These are phyloP conservation scores for Epizoanthus rinbou DNA, from an alignment of 92 coral and sea anemone species.

Conservation along the genomic window DNA sequence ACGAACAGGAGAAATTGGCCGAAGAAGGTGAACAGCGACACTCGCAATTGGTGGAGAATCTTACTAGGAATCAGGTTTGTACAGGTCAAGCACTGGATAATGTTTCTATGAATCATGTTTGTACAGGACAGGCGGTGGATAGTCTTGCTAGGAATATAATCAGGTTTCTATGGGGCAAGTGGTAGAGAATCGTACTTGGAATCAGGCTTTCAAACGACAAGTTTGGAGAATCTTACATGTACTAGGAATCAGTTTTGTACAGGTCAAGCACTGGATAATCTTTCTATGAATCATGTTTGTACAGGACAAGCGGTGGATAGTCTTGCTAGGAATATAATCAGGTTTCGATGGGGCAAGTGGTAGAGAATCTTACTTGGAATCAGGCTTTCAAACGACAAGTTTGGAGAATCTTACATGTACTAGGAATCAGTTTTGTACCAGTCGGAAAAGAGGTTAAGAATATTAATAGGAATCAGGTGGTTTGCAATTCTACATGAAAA, in stretches of 20 bases:
- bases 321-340: neutral
- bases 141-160: neutral
- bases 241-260: too few species aligned
- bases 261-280: conserved; percentile 10
- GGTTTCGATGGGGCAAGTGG: too few species aligned
- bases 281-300: conserved; percentile 72
- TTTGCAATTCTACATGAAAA: too few species aligned
- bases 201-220: too few species aligned
- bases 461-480: too few species aligned
- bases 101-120: conserved; percentile 72
- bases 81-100: neutral
- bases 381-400: too few species aligned
- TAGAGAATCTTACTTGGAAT: too few species aligned
- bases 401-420: too few species aligned
- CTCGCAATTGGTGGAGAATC: conserved; percentile 65
- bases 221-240: too few species aligned
- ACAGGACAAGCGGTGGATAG: neutral
- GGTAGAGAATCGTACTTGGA: neutral
- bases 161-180: conserved; percentile 52
- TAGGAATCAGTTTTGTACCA: too few species aligned
- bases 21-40: conserved; percentile 58
- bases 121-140: neutral
- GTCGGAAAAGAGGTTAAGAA: too few species aligned
- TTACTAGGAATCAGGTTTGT: conserved; percentile 77
- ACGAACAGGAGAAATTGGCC: conserved; percentile 68